Base-by-base conservation (phyloP, 1,140 invertebrate species). In the Anadara kagoshimensis region DNA sequence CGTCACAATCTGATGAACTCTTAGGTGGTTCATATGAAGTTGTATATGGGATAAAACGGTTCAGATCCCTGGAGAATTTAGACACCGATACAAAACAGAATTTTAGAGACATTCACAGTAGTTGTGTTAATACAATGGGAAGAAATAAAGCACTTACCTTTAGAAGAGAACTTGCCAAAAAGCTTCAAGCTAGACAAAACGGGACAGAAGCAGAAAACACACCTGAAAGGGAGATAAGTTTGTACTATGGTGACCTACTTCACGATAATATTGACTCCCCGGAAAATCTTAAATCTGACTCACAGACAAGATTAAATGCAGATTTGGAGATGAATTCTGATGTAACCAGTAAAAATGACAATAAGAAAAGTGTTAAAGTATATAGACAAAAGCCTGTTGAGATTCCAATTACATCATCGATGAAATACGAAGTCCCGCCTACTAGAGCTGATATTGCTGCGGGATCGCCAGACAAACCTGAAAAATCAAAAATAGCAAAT, bases 141-240 rank as follows among this genome's bases (percentile, higher is more conserved):
- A 53, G 66, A 18, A 58, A 54, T n/a, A 74, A 54, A 53, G 44
- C 65, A 18, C 26, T 74, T 18, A 74, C 72, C 22, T 26, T 68
- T 10, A 69, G 62, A 24, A 51, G 44, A 10, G 74, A 76, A 36
- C 63, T 76, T 24, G 54, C 64, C 29, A 14, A 71, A 44, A 70
- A 66, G 43, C 54, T 75, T 18, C 54, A 56, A 41, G 45, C 26
- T 14, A 73, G 75, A 53, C 36, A 63, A 58, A 18, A 63, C 14
- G 76, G 65, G 10, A 59, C 47, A 20, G 36, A n/a, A 26, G 47
- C 47, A 26, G 26, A 59, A 14, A 44, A 45, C 24, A 10, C 57
- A 10, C 57, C 67, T 22, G 54, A 59, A 57, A 47, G 61, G 24
- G 64, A 75, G 47, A 70, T 72, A 18, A 59, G 54, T 14, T 22